Evolutionary conservation across 2,113 vertebrate species (phyloP), one percentile per base, ranked within the genome.

Genomic region (Amblyornis subalaris): DNA sequence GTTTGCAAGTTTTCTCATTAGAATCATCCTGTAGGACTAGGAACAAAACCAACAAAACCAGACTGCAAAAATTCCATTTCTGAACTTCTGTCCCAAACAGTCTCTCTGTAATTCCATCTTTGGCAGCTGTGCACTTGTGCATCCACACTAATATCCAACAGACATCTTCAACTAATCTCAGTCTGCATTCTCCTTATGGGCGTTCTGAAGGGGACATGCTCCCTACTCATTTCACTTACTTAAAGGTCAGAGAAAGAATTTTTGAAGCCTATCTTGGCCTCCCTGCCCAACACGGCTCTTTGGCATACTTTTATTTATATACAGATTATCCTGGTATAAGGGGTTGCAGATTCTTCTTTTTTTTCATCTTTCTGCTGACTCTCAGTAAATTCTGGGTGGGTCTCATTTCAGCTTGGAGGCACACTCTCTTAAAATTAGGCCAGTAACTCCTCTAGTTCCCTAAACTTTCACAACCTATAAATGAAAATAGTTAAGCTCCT

Each of bases 161-260:
- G 85, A 76, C 47, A 88, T 82, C 26, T 91, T 85, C 60, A 73
- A n/a, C 85, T 95, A 95, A 94, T 96, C 94, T 70, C 81, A 88
- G 85, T 77, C 93, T 95, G 87, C 84, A 94, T 95, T 91, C 89
- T 90, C 50, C 31, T 89, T 36, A 66, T 0, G n/a, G 18, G 25
- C 14, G 1, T 74, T 60, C 83, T 73, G 15, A 92, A 94, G 14
- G 47, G 26, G 36, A 91, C 35, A 57, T 1, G 1, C 10, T 92
- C 33, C 29, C 33, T 35, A 62, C 50, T 83, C 51, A 85, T 78
- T 92, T 87, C 84, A 95, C 38, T 73, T 89, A 96, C 93, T 89
- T 90, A 83, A 89, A 94, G 80, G 78, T 80, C 93, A 94, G 11
- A 71, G 71, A 89, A 95, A 82, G 84, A 91, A 93, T 94, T 92